Evolutionary conservation across 2,888 invertebrate species (phyloP), one percentile per base, ranked within the genome.

Genomic region (Eurytoma californica): DNA sequence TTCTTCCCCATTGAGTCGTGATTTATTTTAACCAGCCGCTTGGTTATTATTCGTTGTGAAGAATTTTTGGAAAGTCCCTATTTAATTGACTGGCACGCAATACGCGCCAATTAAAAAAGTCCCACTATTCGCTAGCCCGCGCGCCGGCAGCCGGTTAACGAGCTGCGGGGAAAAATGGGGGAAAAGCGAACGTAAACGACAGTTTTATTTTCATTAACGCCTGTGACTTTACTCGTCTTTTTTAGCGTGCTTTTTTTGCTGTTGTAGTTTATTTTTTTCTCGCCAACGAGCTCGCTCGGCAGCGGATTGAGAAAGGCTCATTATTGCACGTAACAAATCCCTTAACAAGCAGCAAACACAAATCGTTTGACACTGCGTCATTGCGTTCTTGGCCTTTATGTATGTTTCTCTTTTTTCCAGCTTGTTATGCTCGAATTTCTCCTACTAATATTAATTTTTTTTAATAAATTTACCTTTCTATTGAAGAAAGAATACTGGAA

Each of bases 11-110:
- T 72, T 55, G 55, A 55, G 39, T 55, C 49, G 18, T 20, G 28
- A 63, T 72, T 72, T 55, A 18, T 72, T 65, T 65, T 53, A 28
- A 51, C 70, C 28, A 51, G n/a, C 2, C 39, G 14, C n/a, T 20
- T 28, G 18, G 51, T 61, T 61, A 39, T 14, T 65, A 16, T 55
- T 30, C 65, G 66, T 77, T 76, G 66, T 74, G n/a, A 24, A 70
- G 75, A 75, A 49, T 74, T 72, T 66, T 77, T 55, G 55, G 30
- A 72, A 69, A 72, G 68, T 28, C 53, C 53, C 39, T n/a, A 69
- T 82, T 83, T 83, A 83, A 84, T 83, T 84, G 84, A 84, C 82
- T 81, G 83, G 79, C 75, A 81, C 80, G 81, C 80, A 82, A 83
- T 69, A 74, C 82, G 74, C 82, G 78, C 82, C 83, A 84, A 84